Evolutionary conservation across 2,113 vertebrate species (phyloP).

Genomic region (Micronycteris hirsuta): DNA sequence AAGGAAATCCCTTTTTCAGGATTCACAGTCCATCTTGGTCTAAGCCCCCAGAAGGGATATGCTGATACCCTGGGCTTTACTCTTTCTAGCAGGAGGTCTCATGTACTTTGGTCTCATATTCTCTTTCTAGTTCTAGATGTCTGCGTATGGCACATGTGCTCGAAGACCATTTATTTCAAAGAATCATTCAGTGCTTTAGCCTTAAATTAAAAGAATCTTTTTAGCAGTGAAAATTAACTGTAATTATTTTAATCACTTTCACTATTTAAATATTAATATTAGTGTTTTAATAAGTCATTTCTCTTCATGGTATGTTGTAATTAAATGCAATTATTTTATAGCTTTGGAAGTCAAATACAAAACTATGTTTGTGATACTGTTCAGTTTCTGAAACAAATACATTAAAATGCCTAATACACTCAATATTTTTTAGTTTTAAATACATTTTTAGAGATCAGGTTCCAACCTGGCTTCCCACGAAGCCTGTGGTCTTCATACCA

Average conservation of each 20-base stretch:
- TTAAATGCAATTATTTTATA: constrained; percentile 21
- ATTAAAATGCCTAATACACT: not conserved
- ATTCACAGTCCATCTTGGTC: not conserved
- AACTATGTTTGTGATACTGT: not conserved
- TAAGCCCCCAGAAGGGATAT: not conserved
- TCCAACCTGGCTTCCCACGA: constrained; percentile 42
- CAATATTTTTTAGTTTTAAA: not conserved
- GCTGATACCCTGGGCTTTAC: not conserved
- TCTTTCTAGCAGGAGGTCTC: not conserved
- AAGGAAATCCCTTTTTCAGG: not conserved
- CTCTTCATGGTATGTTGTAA: not conserved
- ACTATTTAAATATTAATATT: constrained; percentile 30
- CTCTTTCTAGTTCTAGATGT: not conserved
- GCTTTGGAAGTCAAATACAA: not conserved
- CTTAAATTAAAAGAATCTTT: not conserved
- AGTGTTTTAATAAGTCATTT: not conserved
- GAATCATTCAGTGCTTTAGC: not conserved
- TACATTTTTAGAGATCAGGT: not conserved
- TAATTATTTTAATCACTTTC: not conserved
- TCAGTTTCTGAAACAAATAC: not conserved
- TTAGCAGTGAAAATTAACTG: not conserved
- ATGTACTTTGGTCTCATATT: not conserved
- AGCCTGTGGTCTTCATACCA: constrained; percentile 95
- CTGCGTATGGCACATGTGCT: not conserved
- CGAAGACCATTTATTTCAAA: not conserved